Evolutionary conservation across 2,888 invertebrate genomes (phyloP).

Genomic region (Volucella bombylans): DNA sequence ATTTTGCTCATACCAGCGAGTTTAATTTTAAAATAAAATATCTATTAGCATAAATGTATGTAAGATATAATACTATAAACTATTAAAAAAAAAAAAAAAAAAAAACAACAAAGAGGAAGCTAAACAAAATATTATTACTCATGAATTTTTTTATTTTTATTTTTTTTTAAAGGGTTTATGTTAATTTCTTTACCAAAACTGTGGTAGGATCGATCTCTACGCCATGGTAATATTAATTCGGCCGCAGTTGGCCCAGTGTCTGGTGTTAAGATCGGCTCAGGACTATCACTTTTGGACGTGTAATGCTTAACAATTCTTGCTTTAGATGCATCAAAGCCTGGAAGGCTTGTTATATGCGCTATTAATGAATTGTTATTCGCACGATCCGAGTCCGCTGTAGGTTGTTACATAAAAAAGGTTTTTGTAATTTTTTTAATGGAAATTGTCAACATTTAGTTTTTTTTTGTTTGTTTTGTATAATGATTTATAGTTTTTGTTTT

Average conservation of each 20-base stretch:
- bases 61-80: slow-evolving; percentile 17
- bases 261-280: slow-evolving; percentile 80
- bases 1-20: slow-evolving; percentile 56
- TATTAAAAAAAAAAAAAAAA: slow-evolving; percentile 24
- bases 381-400: slow-evolving; percentile 82
- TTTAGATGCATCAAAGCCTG: slow-evolving; percentile 87
- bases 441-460: slow-evolving; percentile 3
- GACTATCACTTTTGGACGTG: slow-evolving; percentile 81
- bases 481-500: slow-evolving; percentile 28
- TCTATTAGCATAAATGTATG: slow-evolving; percentile 54
- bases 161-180: slow-evolving; percentile 49
- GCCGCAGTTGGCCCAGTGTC: slow-evolving; percentile 89
- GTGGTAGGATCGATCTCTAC: slow-evolving; percentile 88
- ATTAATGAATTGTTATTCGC: slow-evolving; percentile 88
- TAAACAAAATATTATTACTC: slow-evolving; percentile 9
- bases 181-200: slow-evolving; percentile 86
- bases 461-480: slow-evolving; percentile 59
- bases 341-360: slow-evolving; percentile 87
- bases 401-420: slow-evolving; percentile 46
- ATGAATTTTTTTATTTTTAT: slow-evolving; percentile 38
- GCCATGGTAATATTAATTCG: slow-evolving; percentile 93
- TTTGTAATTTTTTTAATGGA: slow-evolving; percentile 15
- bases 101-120: slow-evolving; percentile 10
- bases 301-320: slow-evolving; percentile 88
- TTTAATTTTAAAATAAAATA: slow-evolving; percentile 37